Evolutionary conservation across 2,888 invertebrate genomes (phyloP), one percentile per base, ranked within the genome.

Genomic region (Toxonevra muliebris): DNA sequence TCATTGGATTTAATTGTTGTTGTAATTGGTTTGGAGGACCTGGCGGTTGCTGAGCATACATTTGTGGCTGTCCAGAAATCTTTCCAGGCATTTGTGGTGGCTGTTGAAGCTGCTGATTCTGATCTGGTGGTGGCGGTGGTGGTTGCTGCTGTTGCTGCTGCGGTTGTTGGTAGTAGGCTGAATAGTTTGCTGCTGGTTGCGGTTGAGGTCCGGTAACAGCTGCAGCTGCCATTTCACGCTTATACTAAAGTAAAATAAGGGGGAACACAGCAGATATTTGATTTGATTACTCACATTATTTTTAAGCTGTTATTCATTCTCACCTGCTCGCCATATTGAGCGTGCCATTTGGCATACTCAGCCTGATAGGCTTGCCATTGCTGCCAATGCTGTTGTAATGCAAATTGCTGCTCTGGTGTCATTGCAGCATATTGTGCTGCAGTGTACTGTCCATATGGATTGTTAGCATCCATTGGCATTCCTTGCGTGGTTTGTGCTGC

Each of bases 331-430:
- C 85, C 85, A 70, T 85, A 85, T 69, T 85, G 84, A 1, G 84
- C 85, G 75, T 85, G 83, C 85, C 85, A 85, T 60, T 83, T 83
- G 9, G 85, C 85, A 65, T 84, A 85, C 66, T 85, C 85, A 43
- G 82, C 81, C 41, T 85, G 84, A 73, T 85, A 85, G 1, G 80
- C 80, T 70, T 85, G 85, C 85, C 85, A 85, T 74, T 85, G 85
- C 68, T 84, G 84, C 84, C 84, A 85, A 71, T 85, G 84, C 65
- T 84, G 84, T 62, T 85, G 85, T 43, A 85, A 72, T 0, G 84
- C 85, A 64, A 76, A 84, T 69, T 85, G 85, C 64, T 85, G 85
- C 43, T 84, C 84, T 0, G 83, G 78, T 7, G 83, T 79, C 76
- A 85, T 77, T 0, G 82, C 82, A 10, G 84, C 83, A 64, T 80